Evolutionary conservation across 2,113 vertebrate species (phyloP), one percentile per base, ranked within the genome.

Genomic region (Mus spicilegus): DNA sequence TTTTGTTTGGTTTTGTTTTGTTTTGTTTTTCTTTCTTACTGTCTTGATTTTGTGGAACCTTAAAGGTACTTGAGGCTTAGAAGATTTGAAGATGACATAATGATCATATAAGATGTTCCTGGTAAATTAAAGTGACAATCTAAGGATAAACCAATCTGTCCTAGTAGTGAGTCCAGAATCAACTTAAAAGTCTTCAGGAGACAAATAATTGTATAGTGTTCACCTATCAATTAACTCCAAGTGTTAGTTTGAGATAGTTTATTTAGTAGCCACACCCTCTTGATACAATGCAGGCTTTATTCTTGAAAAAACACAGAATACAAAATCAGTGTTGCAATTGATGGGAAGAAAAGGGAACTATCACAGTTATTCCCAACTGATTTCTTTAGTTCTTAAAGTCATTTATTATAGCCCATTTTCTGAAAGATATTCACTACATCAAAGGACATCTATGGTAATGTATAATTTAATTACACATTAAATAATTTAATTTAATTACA

Each of bases 21-120:
- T 73, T n/a, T 5, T 1, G 2, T 51, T 6, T 26, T 92, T 3
- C 42, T 88, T 58, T 73, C 7, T 12, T 6, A 58, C 14, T 87
- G 24, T 87, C 46, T 95, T 75, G 69, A 2, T 54, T 89, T 58
- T 56, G 28, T 46, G 12, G 33, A 89, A 49, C 19, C 76, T 80
- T 89, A 63, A 63, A 82, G 39, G 76, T 84, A 87, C 9, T 33
- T 85, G 56, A 67, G 24, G n/a, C 69, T 88, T 76, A 56, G 69
- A 90, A 87, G n/a, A 69, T 89, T 36, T 61, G 56, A 95, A 89
- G 49, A 92, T 77, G 75, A 90, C 70, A 69, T 7, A 78, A 36
- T 30, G 61, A n/a, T 96, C 51, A 93, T 67, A 85, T 9, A 94
- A 85, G 92, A 95, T 95, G 80, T 93, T 89, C 26, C 42, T 65